Evolutionary conservation across 1,140 invertebrate genomes (phyloP).

Genomic region (Drosophila seguyi): DNA sequence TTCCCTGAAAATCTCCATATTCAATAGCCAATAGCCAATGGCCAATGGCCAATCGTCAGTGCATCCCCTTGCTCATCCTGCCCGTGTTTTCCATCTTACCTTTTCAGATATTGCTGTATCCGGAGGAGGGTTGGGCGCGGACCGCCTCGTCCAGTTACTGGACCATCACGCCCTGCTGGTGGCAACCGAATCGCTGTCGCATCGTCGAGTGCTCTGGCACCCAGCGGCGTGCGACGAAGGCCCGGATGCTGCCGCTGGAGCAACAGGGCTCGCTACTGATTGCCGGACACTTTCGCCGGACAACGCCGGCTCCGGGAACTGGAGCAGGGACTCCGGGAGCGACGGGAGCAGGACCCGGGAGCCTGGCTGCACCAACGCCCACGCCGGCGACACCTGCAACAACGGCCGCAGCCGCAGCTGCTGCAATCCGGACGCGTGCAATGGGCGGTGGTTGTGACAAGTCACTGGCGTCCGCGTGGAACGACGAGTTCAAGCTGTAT

Average conservation of each 20-base stretch:
- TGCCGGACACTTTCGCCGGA: conserved; percentile 91
- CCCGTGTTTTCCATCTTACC: conserved; percentile 10
- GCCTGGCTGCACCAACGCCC: conserved; percentile 40
- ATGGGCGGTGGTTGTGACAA: conserved; percentile 45
- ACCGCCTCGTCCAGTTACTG: conserved; percentile 94
- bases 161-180: conserved; percentile 94
- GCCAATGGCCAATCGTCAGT: conserved; percentile 11
- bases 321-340: conserved; percentile 3
- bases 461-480: conserved; percentile 58
- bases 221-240: conserved; percentile 91
- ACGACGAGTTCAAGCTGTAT: conserved; percentile 84
- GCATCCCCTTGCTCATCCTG: conserved; percentile 6
- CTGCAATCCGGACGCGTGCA: conserved; percentile 16
- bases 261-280: conserved; percentile 90
- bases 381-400: conserved; percentile 32
- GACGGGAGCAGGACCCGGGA: conserved; percentile 7
- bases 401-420: conserved; percentile 17
- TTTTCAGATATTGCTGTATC: conserved; percentile 91
- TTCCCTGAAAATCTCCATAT: conserved; percentile 44
- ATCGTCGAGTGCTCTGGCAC: conserved; percentile 93
- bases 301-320: conserved; percentile 31
- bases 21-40: conserved; percentile 7
- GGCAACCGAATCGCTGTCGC: conserved; percentile 92
- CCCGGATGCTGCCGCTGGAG: conserved; percentile 92
- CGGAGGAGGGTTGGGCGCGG: conserved; percentile 94